phyloP scores from a whole-genome alignment of 1,140 invertebrate genomes.

The Theocolax elegans region DNA sequence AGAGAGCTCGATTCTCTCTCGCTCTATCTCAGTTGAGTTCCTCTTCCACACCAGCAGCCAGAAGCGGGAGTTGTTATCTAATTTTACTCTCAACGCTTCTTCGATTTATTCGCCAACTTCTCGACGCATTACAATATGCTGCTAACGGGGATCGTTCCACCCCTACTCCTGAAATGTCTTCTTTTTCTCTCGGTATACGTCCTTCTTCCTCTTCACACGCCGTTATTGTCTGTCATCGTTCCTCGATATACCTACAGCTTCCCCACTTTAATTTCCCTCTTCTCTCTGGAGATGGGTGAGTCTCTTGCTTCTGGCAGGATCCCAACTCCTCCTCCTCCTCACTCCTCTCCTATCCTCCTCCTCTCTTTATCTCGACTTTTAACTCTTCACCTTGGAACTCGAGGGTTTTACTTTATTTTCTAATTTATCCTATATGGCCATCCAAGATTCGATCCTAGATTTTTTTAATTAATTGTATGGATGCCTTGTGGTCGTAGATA shows the following conservation, averaged over 20 bases:
- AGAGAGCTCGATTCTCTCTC: too few species aligned
- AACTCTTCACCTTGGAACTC: neutral
- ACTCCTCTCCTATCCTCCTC: too few species aligned
- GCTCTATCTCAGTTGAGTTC: constrained; percentile 24
- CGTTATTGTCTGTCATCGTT: constrained; percentile 40
- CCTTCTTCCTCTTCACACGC: constrained; percentile 27
- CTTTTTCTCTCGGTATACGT: constrained; percentile 27
- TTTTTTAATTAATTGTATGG: neutral
- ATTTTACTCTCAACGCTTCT: constrained; percentile 69
- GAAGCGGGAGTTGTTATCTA: constrained; percentile 66
- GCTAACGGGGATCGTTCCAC: constrained; percentile 55
- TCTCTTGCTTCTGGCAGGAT: too few species aligned
- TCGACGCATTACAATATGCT: constrained; percentile 68
- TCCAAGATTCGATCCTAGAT: too few species aligned
- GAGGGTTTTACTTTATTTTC: neutral
- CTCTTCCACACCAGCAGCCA: constrained; percentile 50
- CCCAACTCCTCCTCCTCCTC: too few species aligned
- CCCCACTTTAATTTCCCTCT: constrained; percentile 32
- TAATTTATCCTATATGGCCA: constrained; percentile 9
- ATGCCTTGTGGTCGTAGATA: neutral
- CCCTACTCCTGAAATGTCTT: constrained; percentile 17
- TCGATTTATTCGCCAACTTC: constrained; percentile 69
- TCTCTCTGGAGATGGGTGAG: too few species aligned
- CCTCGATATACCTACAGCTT: constrained; percentile 21
- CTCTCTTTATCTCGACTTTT: too few species aligned